phyloP scores from a whole-genome alignment of 2,888 invertebrate species.

The Leptarthrus brevirostris region DNA sequence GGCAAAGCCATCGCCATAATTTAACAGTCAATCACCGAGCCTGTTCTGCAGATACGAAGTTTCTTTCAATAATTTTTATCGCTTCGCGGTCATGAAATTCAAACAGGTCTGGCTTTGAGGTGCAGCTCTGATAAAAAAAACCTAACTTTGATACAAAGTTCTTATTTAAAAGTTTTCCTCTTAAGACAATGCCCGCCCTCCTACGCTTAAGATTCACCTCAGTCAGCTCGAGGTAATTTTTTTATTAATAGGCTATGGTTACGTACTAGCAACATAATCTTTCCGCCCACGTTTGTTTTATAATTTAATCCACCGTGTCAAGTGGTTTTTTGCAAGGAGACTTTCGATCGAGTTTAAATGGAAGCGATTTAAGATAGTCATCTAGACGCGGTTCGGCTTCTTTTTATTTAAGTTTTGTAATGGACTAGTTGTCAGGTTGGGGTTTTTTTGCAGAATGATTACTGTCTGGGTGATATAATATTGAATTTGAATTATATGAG shows the following conservation, averaged over 20 bases:
- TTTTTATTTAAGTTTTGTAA: background rate
- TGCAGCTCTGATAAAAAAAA: background rate
- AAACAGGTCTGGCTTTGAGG: conserved; percentile 10
- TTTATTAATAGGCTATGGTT: background rate
- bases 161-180: conserved; percentile 10
- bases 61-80: too few species aligned
- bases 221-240: conserved; percentile 12
- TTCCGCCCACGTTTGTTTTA: conserved; percentile 36
- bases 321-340: conserved; percentile 14
- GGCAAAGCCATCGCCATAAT: too few species aligned
- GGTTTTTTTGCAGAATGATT: background rate
- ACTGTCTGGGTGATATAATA: conserved; percentile 24
- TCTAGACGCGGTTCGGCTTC: conserved; percentile 1
- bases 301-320: conserved; percentile 42
- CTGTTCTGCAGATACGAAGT: too few species aligned
- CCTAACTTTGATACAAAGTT: background rate
- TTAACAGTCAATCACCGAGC: too few species aligned
- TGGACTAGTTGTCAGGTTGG: background rate
- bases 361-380: conserved; percentile 15
- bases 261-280: conserved; percentile 28
- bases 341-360: conserved; percentile 19
- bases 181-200: conserved; percentile 38
- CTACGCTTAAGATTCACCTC: conserved; percentile 37
- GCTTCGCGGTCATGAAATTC: conserved; percentile 2
- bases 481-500: conserved; percentile 37